A percentile compares a stretch with the other conserved stretches of the same genome.
Conservation (phyloP, 2,797 vertebrate genomes). For the Esox lucius region DNA sequence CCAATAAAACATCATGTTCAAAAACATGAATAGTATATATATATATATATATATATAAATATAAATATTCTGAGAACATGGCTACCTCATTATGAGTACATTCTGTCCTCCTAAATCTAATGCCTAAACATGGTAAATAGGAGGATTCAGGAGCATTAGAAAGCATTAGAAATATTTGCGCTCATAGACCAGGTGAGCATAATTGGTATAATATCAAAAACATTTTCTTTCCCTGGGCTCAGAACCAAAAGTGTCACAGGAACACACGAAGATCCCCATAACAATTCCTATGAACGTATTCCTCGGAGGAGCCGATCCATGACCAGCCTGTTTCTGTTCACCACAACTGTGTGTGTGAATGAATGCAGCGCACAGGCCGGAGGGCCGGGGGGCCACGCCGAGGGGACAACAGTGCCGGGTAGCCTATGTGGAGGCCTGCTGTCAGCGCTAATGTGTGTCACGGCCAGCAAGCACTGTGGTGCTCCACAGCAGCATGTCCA, state of each 20-base stretch:
- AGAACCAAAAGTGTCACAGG: too few species aligned
- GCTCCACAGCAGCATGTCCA: constrained; percentile 43
- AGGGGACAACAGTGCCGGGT: too few species aligned
- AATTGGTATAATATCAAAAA: not conserved
- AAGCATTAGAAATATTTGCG: too few species aligned
- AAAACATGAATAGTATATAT: too few species aligned
- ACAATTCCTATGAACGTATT: not conserved
- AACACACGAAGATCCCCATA: constrained; percentile 1
- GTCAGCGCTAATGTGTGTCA: constrained; percentile 71
- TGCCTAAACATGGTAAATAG: too few species aligned
- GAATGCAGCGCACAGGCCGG: constrained; percentile 26
- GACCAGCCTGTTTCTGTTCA: constrained; percentile 52
- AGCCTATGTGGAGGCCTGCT: constrained; percentile 48
- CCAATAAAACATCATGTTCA: too few species aligned
- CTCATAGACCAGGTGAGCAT: not conserved
- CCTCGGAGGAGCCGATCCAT: constrained; percentile 22
- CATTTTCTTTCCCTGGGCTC: too few species aligned
- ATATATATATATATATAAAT: too few species aligned
- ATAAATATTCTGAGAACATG: too few species aligned
- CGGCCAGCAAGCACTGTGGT: constrained; percentile 11
- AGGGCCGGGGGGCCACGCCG: not conserved
- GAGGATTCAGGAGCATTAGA: too few species aligned
- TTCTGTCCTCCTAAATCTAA: too few species aligned
- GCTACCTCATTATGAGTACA: too few species aligned
- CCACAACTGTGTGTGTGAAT: constrained; percentile 54